Base-by-base conservation (phyloP, 2,797 vertebrate genomes). In the Monodelphis domestica region DNA sequence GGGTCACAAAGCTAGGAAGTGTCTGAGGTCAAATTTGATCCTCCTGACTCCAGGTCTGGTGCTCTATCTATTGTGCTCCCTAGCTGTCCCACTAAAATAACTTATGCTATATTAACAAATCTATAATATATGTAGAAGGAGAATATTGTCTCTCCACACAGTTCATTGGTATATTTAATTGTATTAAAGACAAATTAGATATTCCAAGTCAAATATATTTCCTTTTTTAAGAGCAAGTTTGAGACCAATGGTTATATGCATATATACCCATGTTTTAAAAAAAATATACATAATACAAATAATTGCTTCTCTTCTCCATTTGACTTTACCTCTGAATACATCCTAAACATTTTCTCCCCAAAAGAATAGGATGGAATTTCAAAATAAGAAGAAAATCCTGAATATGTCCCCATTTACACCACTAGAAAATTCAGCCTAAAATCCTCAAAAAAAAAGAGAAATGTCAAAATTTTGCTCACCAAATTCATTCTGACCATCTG, bases 401-500 rank as follows among this genome's bases (percentile, higher is more conserved):
- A 51, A 88, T 53, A 29, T 53, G 26, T 53, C 50, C 28, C 53
- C 29, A 88, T 53, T 88, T 15, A 33, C 50, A 51, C 29, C 30
- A 88, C 28, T 29, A 33, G 12, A 88, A 51, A 53, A 88, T 88
- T 53, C 87, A 88, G 87, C 50, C 51, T 15, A 88, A 88, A n/a
- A 51, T 53, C 26, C 87, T 51, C 51, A 30, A 78, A 53, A 29
- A 53, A 29, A 29, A 88, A 88, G 87, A 88, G 33, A 91, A 59
- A 90, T 4, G 53, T 1, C 30, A 1, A 55, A 57, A 38, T 15
- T 5, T 89, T 5, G 24, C 52, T 88, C 52, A 53, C 52, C 87
- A 88, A 50, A 88, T 53, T 88, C 50, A 53, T 88, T 88, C 87
- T 88, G 87, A 14, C 52, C 87, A 53, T 88, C 87, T 88, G 87